Conservation (phyloP, 2,797 vertebrate genomes). For the Cuniculus paca region DNA sequence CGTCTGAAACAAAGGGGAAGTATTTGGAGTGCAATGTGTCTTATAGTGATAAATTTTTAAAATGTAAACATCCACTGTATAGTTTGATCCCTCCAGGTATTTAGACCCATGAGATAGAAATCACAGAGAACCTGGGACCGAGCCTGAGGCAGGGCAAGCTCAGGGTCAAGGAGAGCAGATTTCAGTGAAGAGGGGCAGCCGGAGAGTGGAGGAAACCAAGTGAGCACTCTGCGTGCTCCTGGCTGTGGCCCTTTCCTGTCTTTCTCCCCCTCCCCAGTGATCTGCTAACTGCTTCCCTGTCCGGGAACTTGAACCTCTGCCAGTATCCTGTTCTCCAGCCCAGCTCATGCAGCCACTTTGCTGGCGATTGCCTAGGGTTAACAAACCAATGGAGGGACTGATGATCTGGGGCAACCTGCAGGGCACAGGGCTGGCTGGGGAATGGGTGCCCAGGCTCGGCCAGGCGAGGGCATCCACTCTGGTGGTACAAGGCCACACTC, state of each 20-base stretch:
- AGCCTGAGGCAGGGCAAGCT: neutral
- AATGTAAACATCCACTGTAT: neutral
- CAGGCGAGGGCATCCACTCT: too few species aligned
- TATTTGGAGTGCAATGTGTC: neutral
- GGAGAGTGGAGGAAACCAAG: neutral
- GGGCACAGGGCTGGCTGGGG: neutral
- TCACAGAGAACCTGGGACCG: rapidly evolving
- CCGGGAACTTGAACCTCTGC: neutral
- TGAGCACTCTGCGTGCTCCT: neutral
- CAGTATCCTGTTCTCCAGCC: rapidly evolving
- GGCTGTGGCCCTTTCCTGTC: neutral
- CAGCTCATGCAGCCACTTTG: neutral
- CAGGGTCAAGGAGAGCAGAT: neutral
- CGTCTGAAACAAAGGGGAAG: neutral
- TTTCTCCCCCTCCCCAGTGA: rapidly evolving
- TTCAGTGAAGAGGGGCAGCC: neutral
- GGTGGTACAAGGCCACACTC: too few species aligned
- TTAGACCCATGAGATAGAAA: neutral
- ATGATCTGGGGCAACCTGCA: neutral
- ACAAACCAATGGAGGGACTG: neutral
- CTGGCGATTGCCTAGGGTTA: neutral
- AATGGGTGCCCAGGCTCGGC: neutral
- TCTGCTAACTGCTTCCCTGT: neutral
- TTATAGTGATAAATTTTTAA: neutral
- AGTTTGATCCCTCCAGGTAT: neutral